phyloP scores from a whole-genome alignment of 2,797 vertebrate genomes.

The Danio albolineatus region DNA sequence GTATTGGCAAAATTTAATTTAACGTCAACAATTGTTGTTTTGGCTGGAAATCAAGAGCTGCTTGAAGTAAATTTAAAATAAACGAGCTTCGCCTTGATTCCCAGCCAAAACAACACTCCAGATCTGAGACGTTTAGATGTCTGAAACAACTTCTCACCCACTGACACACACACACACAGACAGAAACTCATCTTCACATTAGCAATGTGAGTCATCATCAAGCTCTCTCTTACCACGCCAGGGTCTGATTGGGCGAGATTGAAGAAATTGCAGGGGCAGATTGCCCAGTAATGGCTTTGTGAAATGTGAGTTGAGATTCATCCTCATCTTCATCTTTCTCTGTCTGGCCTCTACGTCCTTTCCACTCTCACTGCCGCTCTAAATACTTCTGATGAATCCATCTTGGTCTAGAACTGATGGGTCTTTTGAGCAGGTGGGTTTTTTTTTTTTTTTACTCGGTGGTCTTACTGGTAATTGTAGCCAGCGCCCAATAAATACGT shows the following conservation, averaged over 20 bases:
- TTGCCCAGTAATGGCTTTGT: slow-evolving; percentile 60
- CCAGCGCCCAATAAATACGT: slow-evolving; percentile 5
- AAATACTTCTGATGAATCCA: slow-evolving; percentile 41
- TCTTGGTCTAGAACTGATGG: slow-evolving; percentile 41
- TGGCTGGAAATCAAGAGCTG: slow-evolving; percentile 20
- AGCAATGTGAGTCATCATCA: slow-evolving; percentile 46
- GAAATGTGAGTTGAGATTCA: slow-evolving; percentile 53
- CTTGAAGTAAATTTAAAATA: slow-evolving; percentile 42
- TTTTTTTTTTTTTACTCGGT: slow-evolving; percentile 22
- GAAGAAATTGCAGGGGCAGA: slow-evolving; percentile 53
- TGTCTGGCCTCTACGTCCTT: slow-evolving; percentile 32
- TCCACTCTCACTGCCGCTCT: slow-evolving; percentile 24
- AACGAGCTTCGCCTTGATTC: slow-evolving; percentile 32
- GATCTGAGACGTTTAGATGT: slow-evolving; percentile 23
- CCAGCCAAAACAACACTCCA: slow-evolving; percentile 39
- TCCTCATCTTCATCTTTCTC: slow-evolving; percentile 34
- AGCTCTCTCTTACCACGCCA: slow-evolving; percentile 15
- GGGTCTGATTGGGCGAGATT: slow-evolving; percentile 51
- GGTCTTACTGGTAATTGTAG: slow-evolving; percentile 29
- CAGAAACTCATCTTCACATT: slow-evolving; percentile 50
- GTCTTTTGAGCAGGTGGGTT: slow-evolving; percentile 23
- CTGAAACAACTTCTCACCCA: slow-evolving; percentile 7
- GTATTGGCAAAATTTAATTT: slow-evolving; percentile 26
- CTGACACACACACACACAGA: slow-evolving; percentile 31
- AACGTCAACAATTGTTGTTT: slow-evolving; percentile 37